Base-by-base conservation (phyloP, 1,140 invertebrate genomes). In the Aphaenogaster rudis region DNA sequence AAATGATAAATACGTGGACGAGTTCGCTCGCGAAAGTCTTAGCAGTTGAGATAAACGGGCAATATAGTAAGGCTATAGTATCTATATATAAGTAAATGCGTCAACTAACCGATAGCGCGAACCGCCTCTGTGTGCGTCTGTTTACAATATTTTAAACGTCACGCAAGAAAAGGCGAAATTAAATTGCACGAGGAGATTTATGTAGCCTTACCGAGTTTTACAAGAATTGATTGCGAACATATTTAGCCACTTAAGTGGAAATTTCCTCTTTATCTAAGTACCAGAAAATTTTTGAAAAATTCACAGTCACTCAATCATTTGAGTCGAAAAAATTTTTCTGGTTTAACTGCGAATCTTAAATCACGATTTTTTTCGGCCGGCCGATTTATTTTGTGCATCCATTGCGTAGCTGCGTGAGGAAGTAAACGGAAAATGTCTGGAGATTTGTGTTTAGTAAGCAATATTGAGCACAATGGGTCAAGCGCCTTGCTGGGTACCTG, bases 71-170 rank as follows among this genome's bases (percentile, higher is more conserved):
- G 45, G 15, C 33, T n/a, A 28, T 28, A 2, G 11, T 54, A 54
- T 42, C 42, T 64, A 21, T 66, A 1, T 67, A n/a, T 61, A 48
- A 21, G 4, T 80, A 69, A 69, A 66, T 79, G 50, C 61, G 63
- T 80, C 78, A 81, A 71, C 48, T 8, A 21, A 21, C 5, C n/a
- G 36, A 52, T 80, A 71, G n/a, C 13, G 13, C 36, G 28, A 33
- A n/a, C 13, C 52, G 15, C 33, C 39, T 67, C 50, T 61, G 0
- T 28, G 5, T 21, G 48, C 21, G 11, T 21, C 8, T 17, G 13
- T 42, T 79, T 15, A 36, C 33, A 67, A 36, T 33, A 36, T 52
- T 79, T 79, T 50, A 28, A 48, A 52, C 61, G 77, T 39, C n/a
- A 9, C 33, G 17, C 28, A 42, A 48, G 42, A 45, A 13, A 45